Conservation (phyloP, 2,113 vertebrate genomes). For the Myxocyprinus asiaticus region DNA sequence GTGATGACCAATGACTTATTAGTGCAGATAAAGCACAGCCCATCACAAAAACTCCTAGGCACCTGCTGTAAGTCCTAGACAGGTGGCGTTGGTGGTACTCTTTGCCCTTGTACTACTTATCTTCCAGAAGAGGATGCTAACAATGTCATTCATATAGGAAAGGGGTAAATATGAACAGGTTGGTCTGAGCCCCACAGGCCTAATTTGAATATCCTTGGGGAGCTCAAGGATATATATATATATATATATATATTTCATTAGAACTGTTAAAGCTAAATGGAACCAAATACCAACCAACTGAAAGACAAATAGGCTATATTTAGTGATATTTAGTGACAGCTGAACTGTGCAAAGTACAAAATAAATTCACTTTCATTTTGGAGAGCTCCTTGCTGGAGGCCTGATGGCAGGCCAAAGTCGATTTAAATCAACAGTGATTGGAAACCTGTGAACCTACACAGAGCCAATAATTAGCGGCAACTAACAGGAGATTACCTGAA, state of each 20-base stretch:
- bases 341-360: neutral
- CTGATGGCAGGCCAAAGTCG: neutral
- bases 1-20: neutral
- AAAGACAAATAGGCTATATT: too few relatives aligned
- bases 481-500: slow-evolving; percentile 85
- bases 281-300: too few relatives aligned
- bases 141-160: slow-evolving; percentile 37
- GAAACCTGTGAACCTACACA: neutral
- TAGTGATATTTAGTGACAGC: too few relatives aligned
- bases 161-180: slow-evolving; percentile 25
- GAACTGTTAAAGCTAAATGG: neutral
- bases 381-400: neutral
- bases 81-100: neutral
- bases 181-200: neutral
- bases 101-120: slow-evolving; percentile 3
- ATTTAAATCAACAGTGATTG: neutral
- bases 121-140: neutral
- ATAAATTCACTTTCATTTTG: neutral
- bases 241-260: neutral
- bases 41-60: slow-evolving; percentile 5
- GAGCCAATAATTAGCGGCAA: slow-evolving; percentile 9
- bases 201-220: slow-evolving; percentile 3
- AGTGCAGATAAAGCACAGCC: neutral
- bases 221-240: slow-evolving; percentile 41
- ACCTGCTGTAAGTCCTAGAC: neutral